Base-by-base conservation (phyloP, 2,888 invertebrate species). In the Metacarcinus magister region DNA sequence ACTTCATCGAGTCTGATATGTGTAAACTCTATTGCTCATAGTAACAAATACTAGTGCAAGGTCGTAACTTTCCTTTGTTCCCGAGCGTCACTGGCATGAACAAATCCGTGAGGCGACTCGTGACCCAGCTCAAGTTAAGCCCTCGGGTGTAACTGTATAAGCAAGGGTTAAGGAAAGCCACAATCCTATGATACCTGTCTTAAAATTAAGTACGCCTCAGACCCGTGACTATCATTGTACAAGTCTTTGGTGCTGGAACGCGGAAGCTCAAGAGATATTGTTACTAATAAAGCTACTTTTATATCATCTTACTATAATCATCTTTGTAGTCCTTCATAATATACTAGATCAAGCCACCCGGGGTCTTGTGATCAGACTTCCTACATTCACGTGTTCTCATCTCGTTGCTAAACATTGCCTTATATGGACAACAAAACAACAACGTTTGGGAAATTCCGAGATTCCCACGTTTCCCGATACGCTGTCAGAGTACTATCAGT, bases 111-210 rank as follows among this genome's bases (percentile, higher is more conserved):
- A 75, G 75, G 75, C 75, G 75, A 28, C 28, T 75, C 75, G 75
- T 75, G 75, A 75, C 75, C 75, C 75, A 75, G 75, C 28, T 28
- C 75, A 75, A 16, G n/a, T 23, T 5, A 75, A 75, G 75, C 75
- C 75, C 28, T 75, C 75, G 75, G 75, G 28, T 28, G 8, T 75
- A 75, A 75, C 75, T 75, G 75, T 75, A 75, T n/a, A n/a, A 10
- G 10, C 75, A 75, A 28, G 75, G 75, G 75, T 75, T 75, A 75
- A 75, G 75, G 75, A 75, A 28, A 75, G 75, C 75, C 75, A 75
- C 28, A 28, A 28, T 75, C 75, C 75, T 75, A 75, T 75, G 75
- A 75, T 75, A 10, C 75, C 75, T 28, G 7, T 28, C 75, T 75
- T 19, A 39, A 39, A 39, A 39, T 39, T 39, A 60, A 60, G 60